phyloP scores from a whole-genome alignment of 1,140 invertebrate species.

The Drosophila ambigua region DNA sequence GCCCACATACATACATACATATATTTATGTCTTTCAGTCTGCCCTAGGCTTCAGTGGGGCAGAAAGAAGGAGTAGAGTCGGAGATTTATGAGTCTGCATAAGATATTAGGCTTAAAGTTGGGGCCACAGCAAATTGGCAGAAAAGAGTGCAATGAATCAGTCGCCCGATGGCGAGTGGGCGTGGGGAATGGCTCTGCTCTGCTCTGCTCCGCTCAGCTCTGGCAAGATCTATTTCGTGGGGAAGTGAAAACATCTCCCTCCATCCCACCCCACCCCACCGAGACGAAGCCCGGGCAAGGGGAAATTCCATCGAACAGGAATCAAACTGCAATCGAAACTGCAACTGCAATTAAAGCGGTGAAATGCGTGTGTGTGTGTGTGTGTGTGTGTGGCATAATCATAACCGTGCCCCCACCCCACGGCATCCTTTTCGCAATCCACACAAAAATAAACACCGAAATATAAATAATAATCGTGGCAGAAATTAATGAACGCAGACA shows the following conservation, averaged over 20 bases:
- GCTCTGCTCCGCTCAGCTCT: no score
- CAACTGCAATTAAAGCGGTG: conserved; percentile 1
- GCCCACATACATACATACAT: conserved; percentile 11
- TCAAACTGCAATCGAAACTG: conserved; percentile 26
- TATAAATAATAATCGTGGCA: conserved; percentile 14
- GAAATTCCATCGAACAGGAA: conserved; percentile 24
- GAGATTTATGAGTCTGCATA: conserved; percentile 8
- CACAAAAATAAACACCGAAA: not conserved
- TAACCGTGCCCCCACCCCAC: not conserved
- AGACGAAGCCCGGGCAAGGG: not conserved
- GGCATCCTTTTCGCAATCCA: conserved; percentile 22
- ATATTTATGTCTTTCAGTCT: conserved; percentile 21
- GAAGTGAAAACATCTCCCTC: no score
- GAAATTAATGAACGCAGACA: conserved; percentile 13
- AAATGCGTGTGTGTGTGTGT: conserved; percentile 2
- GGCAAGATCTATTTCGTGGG: no score
- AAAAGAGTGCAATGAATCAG: not conserved
- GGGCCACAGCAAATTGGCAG: not conserved
- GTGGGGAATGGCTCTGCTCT: no score
- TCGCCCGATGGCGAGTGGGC: no score
- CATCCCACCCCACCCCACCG: no score
- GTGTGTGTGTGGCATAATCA: conserved; percentile 18
- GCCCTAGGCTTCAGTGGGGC: conserved; percentile 17
- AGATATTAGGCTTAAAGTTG: not conserved
- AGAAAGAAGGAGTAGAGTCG: not conserved